Evolutionary conservation across 2,888 invertebrate species (phyloP), one percentile per base, ranked within the genome.

Genomic region (Linhomoeus sp.): DNA sequence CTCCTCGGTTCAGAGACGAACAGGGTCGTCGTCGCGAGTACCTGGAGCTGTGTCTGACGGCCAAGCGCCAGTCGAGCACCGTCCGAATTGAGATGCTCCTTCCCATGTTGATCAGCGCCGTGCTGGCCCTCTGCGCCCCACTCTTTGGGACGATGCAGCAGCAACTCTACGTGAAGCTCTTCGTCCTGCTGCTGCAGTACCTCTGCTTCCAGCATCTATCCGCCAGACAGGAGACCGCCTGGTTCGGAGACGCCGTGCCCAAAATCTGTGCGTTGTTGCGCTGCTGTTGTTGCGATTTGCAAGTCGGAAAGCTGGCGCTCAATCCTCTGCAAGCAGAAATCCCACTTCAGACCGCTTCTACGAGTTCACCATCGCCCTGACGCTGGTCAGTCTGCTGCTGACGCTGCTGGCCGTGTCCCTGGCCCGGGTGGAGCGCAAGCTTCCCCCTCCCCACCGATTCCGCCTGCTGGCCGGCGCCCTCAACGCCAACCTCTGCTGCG

Each of bases 141-240:
- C 55, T 60, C 46, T 58, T 60, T 48, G 59, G 59, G n/a, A 2
- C 43, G 19, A 17, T 43, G 26, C 25, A 33, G 17, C 43, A 43
- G 15, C 52, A 57, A 52, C 50, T 57, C 40, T 53, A 56, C 43
- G 58, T 60, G 37, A 60, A 60, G 46, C 53, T 58, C 52, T 60
- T 60, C 50, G 57, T 58, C 22, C 51, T 60, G 20, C 54, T 60
- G 3, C 52, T 60, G 19, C 59, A 60, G 49, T 58, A 56, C 50
- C 49, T 60, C 53, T 55, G 56, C 48, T 58, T 60, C 54, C 59
- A 60, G 51, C 58, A 56, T 42, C 47, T 60, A 40, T 56, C 55
- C 19, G 52, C 53, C 24, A 56, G 56, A 49, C 58, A 58, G 25
- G 58, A 58, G 33, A 56, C 56, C 41, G 47, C 57, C 24, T 58